A percentile compares a stretch with the other conserved stretches of the same genome.
Evolutionary conservation across 1,140 invertebrate genomes (phyloP).

Genomic region (Aphaenogaster rudis): DNA sequence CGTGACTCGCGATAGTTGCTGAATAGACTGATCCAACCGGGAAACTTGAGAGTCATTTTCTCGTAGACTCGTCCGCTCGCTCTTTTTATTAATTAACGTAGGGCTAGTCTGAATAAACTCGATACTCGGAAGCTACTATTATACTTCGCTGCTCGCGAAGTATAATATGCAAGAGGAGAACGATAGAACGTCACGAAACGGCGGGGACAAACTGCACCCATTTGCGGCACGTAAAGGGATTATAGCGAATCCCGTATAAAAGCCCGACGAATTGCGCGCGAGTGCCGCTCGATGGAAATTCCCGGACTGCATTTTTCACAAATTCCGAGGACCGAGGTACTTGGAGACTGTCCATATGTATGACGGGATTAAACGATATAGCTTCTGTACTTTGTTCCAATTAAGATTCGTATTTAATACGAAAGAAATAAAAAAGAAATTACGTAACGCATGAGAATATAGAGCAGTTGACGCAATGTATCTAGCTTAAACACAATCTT

Average conservation of each 20-base stretch:
- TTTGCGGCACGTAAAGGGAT: conserved; percentile 66
- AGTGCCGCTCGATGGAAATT: conserved; percentile 24
- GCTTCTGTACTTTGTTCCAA: background rate
- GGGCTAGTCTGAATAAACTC: background rate
- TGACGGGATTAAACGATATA: background rate
- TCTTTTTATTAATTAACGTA: background rate
- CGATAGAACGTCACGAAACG: conserved; percentile 37
- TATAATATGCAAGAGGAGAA: conserved; percentile 27
- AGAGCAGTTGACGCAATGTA: background rate
- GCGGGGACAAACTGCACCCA: conserved; percentile 54
- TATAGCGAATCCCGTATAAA: conserved; percentile 53
- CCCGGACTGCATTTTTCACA: conserved; percentile 42
- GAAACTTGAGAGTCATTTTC: background rate
- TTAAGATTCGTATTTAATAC: background rate
- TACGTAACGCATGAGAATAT: background rate
- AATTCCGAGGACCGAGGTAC: background rate
- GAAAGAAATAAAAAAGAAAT: background rate
- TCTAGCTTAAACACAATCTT: background rate
- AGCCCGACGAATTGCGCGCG: conserved; percentile 33
- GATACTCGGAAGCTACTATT: background rate
- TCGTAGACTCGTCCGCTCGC: background rate
- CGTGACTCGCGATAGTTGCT: background rate
- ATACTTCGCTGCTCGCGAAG: background rate
- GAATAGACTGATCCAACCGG: background rate
- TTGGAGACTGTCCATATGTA: background rate